Evolutionary conservation across 2,888 invertebrate species (phyloP), one percentile per base, ranked within the genome.

Genomic region (Pecten maximus): DNA sequence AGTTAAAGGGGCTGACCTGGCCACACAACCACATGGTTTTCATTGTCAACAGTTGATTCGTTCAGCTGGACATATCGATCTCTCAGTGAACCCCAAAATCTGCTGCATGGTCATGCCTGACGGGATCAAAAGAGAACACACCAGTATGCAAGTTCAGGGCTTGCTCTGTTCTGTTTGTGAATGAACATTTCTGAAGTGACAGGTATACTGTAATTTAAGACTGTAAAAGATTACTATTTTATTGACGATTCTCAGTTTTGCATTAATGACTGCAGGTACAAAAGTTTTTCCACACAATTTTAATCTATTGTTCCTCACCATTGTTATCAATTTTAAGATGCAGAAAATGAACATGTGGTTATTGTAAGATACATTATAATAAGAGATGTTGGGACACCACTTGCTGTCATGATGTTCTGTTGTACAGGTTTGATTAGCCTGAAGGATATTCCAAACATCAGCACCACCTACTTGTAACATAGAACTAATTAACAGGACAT

Each of bases 391-490:
- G n/a, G n/a, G n/a, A n/a, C n/a, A n/a, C n/a, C n/a, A n/a, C n/a
- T n/a, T n/a, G n/a, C n/a, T n/a, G n/a, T n/a, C n/a, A n/a, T n/a
- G 50, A 54, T 16, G 15, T 19, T 16, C 50, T 10, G 19, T 23
- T 10, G 50, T 23, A 54, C 19, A 10, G 50, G 23, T 54, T 15
- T 74, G 6, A 23, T 28, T 74, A 28, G 74, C 74, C 74, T 35
- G n/a, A 35, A 74, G 74, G 74, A 74, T 23, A 60, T 60, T n/a
- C n/a, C n/a, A 35, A 74, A 35, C 74, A 74, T 74, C 74, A 74
- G 74, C 74, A 74, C 74, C 74, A 35, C 74, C 74, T 74, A 74
- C 12, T 74, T 74, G 74, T 28, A 35, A 74, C 74, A 28, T n/a
- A 44, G 44, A 54, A 54, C 54, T 54, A 54, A 54, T 35, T 74